Evolutionary conservation across 1,140 invertebrate genomes (phyloP), one percentile per base, ranked within the genome.

Genomic region (Vanessa atalanta): DNA sequence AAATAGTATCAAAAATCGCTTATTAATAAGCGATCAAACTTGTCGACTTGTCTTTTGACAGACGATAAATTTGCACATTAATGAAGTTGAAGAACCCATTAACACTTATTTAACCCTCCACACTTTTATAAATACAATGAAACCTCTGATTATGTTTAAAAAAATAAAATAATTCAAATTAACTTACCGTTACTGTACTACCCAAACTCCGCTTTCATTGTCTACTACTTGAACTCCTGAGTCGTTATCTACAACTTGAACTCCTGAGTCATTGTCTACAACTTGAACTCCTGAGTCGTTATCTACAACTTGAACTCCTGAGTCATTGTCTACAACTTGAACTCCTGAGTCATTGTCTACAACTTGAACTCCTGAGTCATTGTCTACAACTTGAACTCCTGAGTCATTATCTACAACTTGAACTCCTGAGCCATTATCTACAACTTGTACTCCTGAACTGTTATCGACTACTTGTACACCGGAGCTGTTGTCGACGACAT

Each of bases 311-410:
- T 51, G 60, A 1, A 75, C 70, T 11, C 72, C 68, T 4, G 57
- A 31, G 7, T 47, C 47, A 26, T 53, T 63, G 3, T 80, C 73
- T 7, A 78, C 71, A 3, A 80, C 73, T 9, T 71, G 16, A 13
- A 78, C 72, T 9, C 73, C 71, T 3, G 65, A 57, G 11, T 55
- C 31, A 55, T 31, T 64, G 16, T 74, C 65, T 12, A 76, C 76
- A 0, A 80, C 71, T 13, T 73, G 16, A 8, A 78, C 72, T 6
- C 68, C 69, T 5, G 65, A 48, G 7, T 50, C 26, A 13, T 63
- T 51, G 16, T 79, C 81, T 0, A 79, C 77, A 0, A 79, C 76
- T 4, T 60, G 26, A 0, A 80, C 80, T 0, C 76, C 75, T 0
- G 55, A 61, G 1, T 31, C 60, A 15, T 43, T 55, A 12, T 78